Conservation (phyloP, 2,888 invertebrate genomes). For the Epirrita christyi region DNA sequence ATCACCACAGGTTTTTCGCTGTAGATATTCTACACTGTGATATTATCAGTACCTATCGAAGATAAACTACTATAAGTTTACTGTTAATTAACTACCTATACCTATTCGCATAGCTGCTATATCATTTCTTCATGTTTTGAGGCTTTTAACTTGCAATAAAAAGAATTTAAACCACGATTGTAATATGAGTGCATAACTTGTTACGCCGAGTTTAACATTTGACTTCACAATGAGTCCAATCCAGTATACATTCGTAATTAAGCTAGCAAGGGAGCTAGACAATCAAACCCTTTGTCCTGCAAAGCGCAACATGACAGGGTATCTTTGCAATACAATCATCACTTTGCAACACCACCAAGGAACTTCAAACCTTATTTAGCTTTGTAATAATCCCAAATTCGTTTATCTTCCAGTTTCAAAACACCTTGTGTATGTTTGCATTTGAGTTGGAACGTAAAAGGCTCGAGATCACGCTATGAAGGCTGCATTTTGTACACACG, state of each 20-base stretch:
- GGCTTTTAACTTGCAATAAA: conserved; percentile 10
- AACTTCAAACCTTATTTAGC: conserved; percentile 33
- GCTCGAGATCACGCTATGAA: conserved; percentile 71
- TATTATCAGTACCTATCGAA: neutral
- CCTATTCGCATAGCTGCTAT: neutral
- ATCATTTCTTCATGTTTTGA: conserved; percentile 5
- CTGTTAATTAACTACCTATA: too few species aligned
- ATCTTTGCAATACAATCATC: conserved; percentile 46
- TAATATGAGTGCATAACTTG: conserved; percentile 35
- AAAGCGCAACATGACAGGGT: conserved; percentile 55
- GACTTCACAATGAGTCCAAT: conserved; percentile 55
- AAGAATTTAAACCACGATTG: conserved; percentile 32
- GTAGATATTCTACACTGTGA: conserved; percentile 6
- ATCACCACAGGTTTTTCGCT: conserved; percentile 21
- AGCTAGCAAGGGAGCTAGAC: conserved; percentile 57
- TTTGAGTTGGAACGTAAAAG: conserved; percentile 60
- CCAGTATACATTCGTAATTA: conserved; percentile 63
- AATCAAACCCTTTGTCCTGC: conserved; percentile 66
- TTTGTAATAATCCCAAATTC: conserved; percentile 24
- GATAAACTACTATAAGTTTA: too few species aligned
- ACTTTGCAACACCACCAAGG: conserved; percentile 15
- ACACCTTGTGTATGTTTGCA: conserved; percentile 39
- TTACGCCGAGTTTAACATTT: conserved; percentile 34
- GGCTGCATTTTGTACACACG: conserved; percentile 58
- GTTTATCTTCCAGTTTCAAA: conserved; percentile 9